These are phyloP conservation scores for Philypnodon macrostomus DNA, from an alignment of 2,797 vertebrate genomes.

Conservation along the genomic window DNA sequence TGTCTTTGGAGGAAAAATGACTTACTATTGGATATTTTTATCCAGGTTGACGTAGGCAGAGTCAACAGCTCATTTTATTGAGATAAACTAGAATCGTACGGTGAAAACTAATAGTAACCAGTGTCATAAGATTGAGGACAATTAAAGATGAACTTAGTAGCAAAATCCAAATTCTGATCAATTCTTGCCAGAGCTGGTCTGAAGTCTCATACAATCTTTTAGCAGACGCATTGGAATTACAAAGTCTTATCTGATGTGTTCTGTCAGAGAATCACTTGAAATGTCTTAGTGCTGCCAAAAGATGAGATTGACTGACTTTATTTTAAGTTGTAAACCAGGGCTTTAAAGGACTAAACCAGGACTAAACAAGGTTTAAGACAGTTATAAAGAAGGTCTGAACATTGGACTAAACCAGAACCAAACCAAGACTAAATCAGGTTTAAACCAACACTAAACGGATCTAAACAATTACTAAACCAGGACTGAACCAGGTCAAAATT, in stretches of 20 bases:
- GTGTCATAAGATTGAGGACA: constrained; percentile 23
- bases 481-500: no score
- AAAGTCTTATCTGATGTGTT: constrained; percentile 21
- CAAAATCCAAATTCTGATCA: constrained; percentile 30
- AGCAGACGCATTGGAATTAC: constrained; percentile 31
- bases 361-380: no score
- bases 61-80: constrained; percentile 8
- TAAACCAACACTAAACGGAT: no score
- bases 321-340: no score
- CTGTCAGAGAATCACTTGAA: constrained; percentile 32
- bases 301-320: neutral
- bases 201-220: neutral
- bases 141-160: constrained; percentile 28
- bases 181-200: constrained; percentile 8
- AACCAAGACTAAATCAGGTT: no score
- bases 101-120: constrained; percentile 27
- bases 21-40: neutral
- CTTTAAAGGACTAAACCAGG: no score
- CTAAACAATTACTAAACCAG: no score
- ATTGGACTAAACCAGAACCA: no score
- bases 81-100: no score
- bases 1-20: neutral
- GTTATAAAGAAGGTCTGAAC: no score
- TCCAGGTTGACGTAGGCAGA: constrained; percentile 1
- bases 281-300: constrained; percentile 24